These are phyloP conservation scores for Caenorhabditis latens DNA, from an alignment of 1,140 invertebrate species.

Conservation along the genomic window DNA sequence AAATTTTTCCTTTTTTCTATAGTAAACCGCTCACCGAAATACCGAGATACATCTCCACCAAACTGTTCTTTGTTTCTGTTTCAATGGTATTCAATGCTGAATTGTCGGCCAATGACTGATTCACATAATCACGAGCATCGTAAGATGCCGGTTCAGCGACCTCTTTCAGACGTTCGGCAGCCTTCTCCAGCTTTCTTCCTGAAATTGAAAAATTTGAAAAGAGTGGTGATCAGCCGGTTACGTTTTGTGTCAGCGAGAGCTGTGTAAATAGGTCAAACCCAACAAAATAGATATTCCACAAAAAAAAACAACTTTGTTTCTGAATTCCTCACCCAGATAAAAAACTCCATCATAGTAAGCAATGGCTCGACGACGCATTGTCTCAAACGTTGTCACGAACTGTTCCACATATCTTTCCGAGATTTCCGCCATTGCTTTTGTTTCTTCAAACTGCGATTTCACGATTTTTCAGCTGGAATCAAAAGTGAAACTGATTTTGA, in stretches of 20 bases:
- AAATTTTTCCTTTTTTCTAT: neutral
- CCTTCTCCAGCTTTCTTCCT: constrained; percentile 42
- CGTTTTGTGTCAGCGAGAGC: too few species aligned
- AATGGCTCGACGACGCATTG: constrained; percentile 65
- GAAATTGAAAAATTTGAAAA: neutral
- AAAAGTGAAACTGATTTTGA: neutral
- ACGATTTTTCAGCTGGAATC: constrained; percentile 28
- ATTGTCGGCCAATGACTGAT: constrained; percentile 16
- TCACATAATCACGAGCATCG: constrained; percentile 57
- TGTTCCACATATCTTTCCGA: constrained; percentile 64
- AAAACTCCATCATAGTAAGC: constrained; percentile 62
- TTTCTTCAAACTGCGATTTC: constrained; percentile 39
- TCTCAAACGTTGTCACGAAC: constrained; percentile 63
- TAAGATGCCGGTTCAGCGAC: constrained; percentile 50
- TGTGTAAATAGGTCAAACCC: too few species aligned
- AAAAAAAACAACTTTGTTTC: too few species aligned
- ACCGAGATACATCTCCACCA: constrained; percentile 61
- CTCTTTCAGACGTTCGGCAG: constrained; percentile 57
- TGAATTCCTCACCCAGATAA: neutral
- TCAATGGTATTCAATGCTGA: constrained; percentile 15
- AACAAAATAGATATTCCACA: too few species aligned
- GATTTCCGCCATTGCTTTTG: constrained; percentile 55
- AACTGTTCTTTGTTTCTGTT: constrained; percentile 25
- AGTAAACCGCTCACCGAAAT: constrained; percentile 22
- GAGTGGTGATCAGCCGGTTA: too few species aligned